phyloP scores from a whole-genome alignment of 2,888 invertebrate genomes.

The Arctia plantaginis region DNA sequence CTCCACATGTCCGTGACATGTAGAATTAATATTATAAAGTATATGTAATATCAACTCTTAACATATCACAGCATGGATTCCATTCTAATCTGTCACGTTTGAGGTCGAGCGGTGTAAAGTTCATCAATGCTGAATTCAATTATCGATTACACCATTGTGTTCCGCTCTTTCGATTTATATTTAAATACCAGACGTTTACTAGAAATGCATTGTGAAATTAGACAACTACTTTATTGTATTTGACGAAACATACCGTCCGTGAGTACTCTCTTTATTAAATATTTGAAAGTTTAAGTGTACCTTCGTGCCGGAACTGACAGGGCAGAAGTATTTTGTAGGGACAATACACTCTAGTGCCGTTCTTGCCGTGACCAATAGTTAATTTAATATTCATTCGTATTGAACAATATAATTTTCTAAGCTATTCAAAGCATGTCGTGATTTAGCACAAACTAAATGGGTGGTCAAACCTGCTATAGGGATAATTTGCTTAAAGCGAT shows the following conservation, averaged over 20 bases:
- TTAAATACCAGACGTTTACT: conserved; percentile 85
- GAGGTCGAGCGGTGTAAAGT: conserved; percentile 85
- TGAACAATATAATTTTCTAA: conserved; percentile 2
- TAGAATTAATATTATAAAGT: neutral
- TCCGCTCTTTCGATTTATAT: conserved; percentile 85
- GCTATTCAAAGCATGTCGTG: neutral
- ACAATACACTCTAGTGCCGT: neutral
- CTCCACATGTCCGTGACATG: too few species aligned
- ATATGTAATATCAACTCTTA: conserved; percentile 64
- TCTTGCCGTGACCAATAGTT: neutral
- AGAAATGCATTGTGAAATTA: conserved; percentile 84
- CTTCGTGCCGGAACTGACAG: conserved; percentile 15
- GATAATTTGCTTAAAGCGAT: neutral
- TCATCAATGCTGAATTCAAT: conserved; percentile 87
- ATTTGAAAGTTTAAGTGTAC: conserved; percentile 39
- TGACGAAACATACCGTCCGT: conserved; percentile 79
- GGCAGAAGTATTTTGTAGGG: conserved; percentile 24
- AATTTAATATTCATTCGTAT: neutral
- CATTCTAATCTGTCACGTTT: conserved; percentile 86
- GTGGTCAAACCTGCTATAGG: neutral
- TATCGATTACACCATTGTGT: conserved; percentile 86
- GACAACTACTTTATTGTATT: conserved; percentile 76
- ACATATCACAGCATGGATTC: conserved; percentile 68
- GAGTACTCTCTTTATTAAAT: conserved; percentile 58
- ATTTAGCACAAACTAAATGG: conserved; percentile 1